A percentile compares a stretch with the other conserved stretches of the same genome.
phyloP scores from a whole-genome alignment of 2,113 vertebrate species.

The Pteropus alecto region DNA sequence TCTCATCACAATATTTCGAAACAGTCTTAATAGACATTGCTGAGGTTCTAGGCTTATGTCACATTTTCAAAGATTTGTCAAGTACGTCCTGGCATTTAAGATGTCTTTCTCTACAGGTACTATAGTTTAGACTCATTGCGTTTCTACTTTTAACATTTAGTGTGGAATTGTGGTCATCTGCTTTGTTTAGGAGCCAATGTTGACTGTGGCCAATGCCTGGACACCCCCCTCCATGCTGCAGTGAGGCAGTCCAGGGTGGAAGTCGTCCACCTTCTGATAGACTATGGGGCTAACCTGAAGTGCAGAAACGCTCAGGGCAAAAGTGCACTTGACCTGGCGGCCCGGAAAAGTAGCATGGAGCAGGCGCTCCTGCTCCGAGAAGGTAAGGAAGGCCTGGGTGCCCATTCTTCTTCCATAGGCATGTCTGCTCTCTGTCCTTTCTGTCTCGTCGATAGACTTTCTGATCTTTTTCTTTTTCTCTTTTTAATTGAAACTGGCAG shows the following conservation, averaged over 20 bases:
- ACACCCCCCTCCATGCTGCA: constrained; percentile 91
- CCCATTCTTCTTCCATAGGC: not conserved
- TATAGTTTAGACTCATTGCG: not conserved
- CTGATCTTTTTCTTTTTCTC: not conserved
- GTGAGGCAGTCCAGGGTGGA: constrained; percentile 80
- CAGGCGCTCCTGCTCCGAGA: constrained; percentile 81
- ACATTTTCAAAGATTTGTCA: not conserved
- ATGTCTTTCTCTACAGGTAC: not conserved
- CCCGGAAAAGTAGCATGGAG: constrained; percentile 84
- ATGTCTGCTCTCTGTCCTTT: not conserved
- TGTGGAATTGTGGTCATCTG: not conserved
- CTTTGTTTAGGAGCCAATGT: constrained; percentile 87
- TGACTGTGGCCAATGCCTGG: constrained; percentile 82
- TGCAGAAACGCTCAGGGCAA: constrained; percentile 88
- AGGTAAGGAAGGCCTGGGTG: constrained; percentile 74
- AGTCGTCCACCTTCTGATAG: constrained; percentile 86
- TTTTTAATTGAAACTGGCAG: not conserved
- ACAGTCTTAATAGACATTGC: not conserved
- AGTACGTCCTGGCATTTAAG: not conserved
- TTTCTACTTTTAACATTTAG: not conserved
- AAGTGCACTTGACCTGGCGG: constrained; percentile 87
- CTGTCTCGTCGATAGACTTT: not conserved
- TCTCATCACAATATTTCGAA: not conserved
- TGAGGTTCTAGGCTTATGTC: not conserved
- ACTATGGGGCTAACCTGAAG: constrained; percentile 89